Conservation (phyloP, 2,113 vertebrate genomes). For the Odocoileus hemionus region DNA sequence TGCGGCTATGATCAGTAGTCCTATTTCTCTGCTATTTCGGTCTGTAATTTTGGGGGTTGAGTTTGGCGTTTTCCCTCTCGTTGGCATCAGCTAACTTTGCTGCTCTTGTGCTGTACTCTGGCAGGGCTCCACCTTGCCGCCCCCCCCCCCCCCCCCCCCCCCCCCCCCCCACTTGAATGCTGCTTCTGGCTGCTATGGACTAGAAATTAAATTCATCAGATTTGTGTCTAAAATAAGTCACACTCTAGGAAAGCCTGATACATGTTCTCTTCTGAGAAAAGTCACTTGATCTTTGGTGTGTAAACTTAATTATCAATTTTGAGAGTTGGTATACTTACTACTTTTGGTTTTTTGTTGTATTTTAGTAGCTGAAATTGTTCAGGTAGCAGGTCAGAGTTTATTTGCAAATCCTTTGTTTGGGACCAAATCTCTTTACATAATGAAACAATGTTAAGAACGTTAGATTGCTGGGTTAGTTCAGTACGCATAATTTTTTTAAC, state of each 20-base stretch:
- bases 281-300: background rate
- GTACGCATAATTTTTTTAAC: background rate
- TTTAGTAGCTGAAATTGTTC: slow-evolving; percentile 25
- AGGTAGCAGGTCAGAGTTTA: background rate
- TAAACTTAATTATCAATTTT: background rate
- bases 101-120: background rate
- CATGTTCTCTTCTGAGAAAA: background rate
- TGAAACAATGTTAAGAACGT: background rate
- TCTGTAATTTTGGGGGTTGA: background rate
- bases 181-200: background rate
- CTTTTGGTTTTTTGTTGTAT: background rate
- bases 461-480: background rate
- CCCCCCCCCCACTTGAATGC: background rate
- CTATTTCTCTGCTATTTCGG: background rate
- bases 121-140: background rate
- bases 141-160: background rate
- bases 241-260: background rate
- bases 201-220: background rate
- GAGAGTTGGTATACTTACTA: background rate
- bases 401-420: background rate
- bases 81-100: background rate
- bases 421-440: background rate
- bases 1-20: background rate
- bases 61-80: background rate
- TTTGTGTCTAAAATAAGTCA: background rate